phyloP scores from a whole-genome alignment of 2,797 vertebrate species.

The Podargus strigoides region DNA sequence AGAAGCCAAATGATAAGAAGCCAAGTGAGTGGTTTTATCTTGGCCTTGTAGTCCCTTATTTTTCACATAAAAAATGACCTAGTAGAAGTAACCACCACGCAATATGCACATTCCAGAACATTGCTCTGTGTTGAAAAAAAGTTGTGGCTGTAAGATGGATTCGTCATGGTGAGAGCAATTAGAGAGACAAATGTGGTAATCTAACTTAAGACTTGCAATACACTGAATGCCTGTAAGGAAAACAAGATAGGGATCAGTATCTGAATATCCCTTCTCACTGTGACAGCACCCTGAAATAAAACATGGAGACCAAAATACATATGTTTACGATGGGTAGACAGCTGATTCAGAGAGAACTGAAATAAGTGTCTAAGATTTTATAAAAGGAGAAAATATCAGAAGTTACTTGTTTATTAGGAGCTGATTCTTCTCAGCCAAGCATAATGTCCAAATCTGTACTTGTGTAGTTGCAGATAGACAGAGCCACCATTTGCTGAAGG shows the following conservation, averaged over 20 bases:
- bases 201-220: not conserved
- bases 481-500: not conserved
- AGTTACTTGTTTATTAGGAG: not conserved
- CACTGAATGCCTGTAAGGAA: not conserved
- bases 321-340: not conserved
- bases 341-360: not conserved
- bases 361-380: not conserved
- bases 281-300: not conserved
- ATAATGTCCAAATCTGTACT: not conserved
- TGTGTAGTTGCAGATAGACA: not conserved
- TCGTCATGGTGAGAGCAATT: not conserved
- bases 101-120: not conserved
- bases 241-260: not conserved
- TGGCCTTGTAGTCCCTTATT: not conserved
- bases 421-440: not conserved
- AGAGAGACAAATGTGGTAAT: not conserved
- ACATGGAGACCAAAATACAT: not conserved
- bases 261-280: not conserved
- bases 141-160: not conserved
- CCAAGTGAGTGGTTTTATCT: not conserved
- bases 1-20: not conserved
- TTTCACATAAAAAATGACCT: not conserved
- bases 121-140: not conserved
- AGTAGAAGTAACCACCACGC: not conserved
- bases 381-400: not conserved